Base-by-base conservation (phyloP, 1,140 invertebrate genomes). In the Parasteatoda tepidariorum region DNA sequence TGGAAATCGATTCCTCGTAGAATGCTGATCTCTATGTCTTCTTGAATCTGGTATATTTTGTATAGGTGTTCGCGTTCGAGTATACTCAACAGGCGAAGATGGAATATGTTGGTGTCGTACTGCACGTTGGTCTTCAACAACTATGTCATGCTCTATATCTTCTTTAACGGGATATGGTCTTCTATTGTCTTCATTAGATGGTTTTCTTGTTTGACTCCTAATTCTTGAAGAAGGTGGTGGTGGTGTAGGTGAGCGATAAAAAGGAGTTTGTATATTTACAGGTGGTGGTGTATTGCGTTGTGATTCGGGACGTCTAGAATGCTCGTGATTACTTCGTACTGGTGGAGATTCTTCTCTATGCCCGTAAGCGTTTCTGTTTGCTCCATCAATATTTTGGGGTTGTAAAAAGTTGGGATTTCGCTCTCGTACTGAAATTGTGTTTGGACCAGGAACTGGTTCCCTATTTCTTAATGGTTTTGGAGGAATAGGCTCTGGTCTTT, bases 171-270 rank as follows among this genome's bases (percentile, higher is more conserved):
- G 38, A 13, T 18, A 0, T 13, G 4, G 9, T 48, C 38, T 48
- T 48, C 1, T 9, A 48, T 48, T 4, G 9, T 48, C 38, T 18
- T 48, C 38, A 13, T 18, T 48, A 2, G 18, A 9, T 13, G 38
- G 38, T 13, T 48, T 2, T 48, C 38, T 48, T 18, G 24, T 57
- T n/a, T 41, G 57, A 13, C 28, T 54, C 62, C 73, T 75, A 2
- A 22, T 57, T 57, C 55, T 55, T 33, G 57, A 75, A 26, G 73
- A 75, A 24, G 70, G 70, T 3, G 70, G 70, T 1, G 70, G 31
- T 11, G 48, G 30, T 31, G 70, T 73, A 9, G 70, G 70, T 3
- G 70, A 73, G n/a, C 22, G 30, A 24, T 41, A 62, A 15, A 28
- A 62, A 9, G 73, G 62, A 22, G 57, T 28, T 24, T 62, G 41